Base-by-base conservation (phyloP, 1,140 invertebrate species). In the Macrocentrus cingulum region DNA sequence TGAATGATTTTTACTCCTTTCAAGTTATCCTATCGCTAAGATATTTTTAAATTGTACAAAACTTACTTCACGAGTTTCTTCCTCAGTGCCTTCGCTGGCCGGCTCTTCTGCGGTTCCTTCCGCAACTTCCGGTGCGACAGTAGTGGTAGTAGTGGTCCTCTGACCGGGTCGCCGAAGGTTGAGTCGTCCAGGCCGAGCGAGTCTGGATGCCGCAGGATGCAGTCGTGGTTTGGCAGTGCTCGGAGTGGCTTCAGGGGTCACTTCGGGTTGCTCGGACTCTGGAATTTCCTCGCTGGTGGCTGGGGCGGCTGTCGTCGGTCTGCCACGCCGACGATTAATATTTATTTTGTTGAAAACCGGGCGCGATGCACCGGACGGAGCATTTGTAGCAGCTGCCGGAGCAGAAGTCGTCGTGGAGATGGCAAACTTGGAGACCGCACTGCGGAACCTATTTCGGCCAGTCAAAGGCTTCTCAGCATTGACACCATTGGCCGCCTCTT, bases 181-280 rank as follows among this genome's bases (percentile, higher is more conserved):
- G 1, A 87, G 70, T 34, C 81, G 80, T 2, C 84, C 83, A 3
- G 83, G 82, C 59, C 85, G 78, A 23, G 84, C 66, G 0, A 82
- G 81, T 60, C 82, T 80, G 0, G 63, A 54, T 34, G 66, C 69
- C 1, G 65, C 61, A 0, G 62, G 7, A 2, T 74, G 66, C 23
- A 60, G 34, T 1, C 41, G 22, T 0, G 64, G 45, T 37, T 72
- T 67, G 0, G 63, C 39, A 4, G 67, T 61, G 8, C 61, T 59
- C 1, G 54, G 15, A 0, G 1, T 1, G 18, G 22, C 9, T 58
- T 61, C 23, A 16, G 71, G 71, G 7, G 68, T 59, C 13, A 39
- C 13, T 9, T 67, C 63, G 11, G 53, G 39, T 11, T 62, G 66
- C 58, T 20, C 61, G 59, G 22, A 56, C 45, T 73, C 66, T 8